Evolutionary conservation across 2,113 vertebrate genomes (phyloP).

Genomic region (Nerophis lumbriciformis): DNA sequence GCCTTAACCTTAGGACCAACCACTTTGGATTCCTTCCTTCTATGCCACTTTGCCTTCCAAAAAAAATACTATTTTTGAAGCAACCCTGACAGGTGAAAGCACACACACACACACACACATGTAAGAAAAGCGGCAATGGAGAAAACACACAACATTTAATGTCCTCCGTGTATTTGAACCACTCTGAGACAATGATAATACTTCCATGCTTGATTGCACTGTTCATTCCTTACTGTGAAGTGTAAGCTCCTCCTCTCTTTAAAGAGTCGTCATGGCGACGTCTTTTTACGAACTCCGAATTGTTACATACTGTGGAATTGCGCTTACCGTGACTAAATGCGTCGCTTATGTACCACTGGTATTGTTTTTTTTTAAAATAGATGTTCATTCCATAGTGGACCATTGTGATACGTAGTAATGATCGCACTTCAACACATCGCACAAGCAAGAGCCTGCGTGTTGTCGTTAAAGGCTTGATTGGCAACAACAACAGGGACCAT

Average conservation of each 20-base stretch:
- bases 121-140: neutral
- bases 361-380: constrained; percentile 31
- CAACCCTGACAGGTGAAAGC: constrained; percentile 18
- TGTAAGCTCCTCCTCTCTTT: constrained; percentile 46
- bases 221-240: constrained; percentile 74
- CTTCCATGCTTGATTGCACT: constrained; percentile 66
- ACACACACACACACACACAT: neutral
- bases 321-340: constrained; percentile 34
- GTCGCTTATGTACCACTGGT: constrained; percentile 52
- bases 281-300: constrained; percentile 29
- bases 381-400: constrained; percentile 52
- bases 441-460: constrained; percentile 42
- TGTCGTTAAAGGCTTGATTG: constrained; percentile 16
- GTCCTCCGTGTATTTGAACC: constrained; percentile 55
- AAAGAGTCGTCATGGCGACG: constrained; percentile 24
- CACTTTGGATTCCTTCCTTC: constrained; percentile 13
- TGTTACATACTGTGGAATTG: constrained; percentile 42
- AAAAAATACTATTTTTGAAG: neutral
- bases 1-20: constrained; percentile 40
- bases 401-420: constrained; percentile 47
- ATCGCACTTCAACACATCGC: constrained; percentile 59
- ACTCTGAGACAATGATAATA: constrained; percentile 56
- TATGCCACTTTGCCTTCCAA: constrained; percentile 20
- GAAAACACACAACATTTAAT: constrained; percentile 17
- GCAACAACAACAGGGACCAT: constrained; percentile 29